Percentiles rank a stretch among this genome's conserved stretches.
Evolutionary conservation across 2,113 vertebrate genomes (phyloP).

Genomic region (Prionailurus bengalensis): DNA sequence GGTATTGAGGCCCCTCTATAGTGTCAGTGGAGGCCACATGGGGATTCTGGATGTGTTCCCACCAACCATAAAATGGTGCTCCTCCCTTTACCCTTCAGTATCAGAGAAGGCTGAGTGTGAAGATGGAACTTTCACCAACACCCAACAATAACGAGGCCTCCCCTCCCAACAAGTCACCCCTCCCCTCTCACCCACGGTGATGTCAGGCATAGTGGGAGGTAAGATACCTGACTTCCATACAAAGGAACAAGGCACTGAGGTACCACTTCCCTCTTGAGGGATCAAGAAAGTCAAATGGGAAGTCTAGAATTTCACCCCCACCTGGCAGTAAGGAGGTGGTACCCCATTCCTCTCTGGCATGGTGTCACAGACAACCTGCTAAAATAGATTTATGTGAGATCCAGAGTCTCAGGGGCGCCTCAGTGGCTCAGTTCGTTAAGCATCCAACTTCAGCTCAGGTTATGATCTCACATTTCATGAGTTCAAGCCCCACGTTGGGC

Average conservation of each 20-base stretch:
- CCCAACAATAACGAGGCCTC: not conserved
- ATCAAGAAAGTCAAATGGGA: not conserved
- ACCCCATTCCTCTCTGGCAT: not conserved
- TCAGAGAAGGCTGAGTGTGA: not conserved
- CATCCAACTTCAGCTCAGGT: no score
- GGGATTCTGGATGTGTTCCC: not conserved
- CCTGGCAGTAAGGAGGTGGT: not conserved
- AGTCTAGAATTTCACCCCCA: not conserved
- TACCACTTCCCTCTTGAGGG: not conserved
- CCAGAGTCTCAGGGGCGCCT: not conserved
- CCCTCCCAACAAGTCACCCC: not conserved
- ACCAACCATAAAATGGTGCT: not conserved
- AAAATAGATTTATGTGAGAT: slow-evolving; percentile 10
- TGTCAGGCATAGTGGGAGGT: not conserved
- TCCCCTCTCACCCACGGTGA: not conserved
- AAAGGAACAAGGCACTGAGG: not conserved
- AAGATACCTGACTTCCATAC: not conserved
- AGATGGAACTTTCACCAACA: not conserved
- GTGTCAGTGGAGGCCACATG: not conserved
- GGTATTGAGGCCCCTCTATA: not conserved
- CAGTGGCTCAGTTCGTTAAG: no score
- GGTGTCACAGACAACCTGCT: not conserved
- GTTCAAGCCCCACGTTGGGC: no score
- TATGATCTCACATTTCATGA: no score
- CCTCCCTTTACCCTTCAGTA: not conserved